Conservation (phyloP, 2,113 vertebrate genomes). For the Polypterus senegalus region DNA sequence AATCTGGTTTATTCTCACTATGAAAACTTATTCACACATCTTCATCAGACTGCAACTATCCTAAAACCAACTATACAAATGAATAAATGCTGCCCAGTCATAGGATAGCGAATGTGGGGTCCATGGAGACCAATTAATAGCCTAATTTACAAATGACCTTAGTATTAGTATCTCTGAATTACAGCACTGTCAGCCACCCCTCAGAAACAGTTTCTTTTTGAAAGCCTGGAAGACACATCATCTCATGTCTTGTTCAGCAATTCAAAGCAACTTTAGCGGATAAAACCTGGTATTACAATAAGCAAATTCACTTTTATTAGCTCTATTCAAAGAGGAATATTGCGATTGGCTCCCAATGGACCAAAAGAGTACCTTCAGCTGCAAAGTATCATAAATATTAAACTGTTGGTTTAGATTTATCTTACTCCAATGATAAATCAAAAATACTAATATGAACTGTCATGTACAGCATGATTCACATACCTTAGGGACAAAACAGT, state of each 20-base stretch:
- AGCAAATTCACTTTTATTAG: not conserved
- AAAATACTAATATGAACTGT: conserved; percentile 30
- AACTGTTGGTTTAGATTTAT: conserved; percentile 33
- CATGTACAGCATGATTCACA: conserved; percentile 29
- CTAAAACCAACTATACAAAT: conserved; percentile 18
- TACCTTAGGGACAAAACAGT: conserved; percentile 19
- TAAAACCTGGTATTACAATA: not conserved
- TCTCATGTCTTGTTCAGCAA: not conserved
- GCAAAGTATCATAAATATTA: conserved; percentile 38
- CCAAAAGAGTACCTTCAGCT: conserved; percentile 17
- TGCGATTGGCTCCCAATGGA: not conserved
- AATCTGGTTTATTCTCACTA: conserved; percentile 38
- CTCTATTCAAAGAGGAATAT: not conserved
- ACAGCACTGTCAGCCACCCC: not conserved
- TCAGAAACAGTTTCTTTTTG: not conserved
- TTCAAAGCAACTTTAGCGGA: not conserved
- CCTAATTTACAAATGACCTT: conserved; percentile 37
- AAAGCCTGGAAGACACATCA: not conserved
- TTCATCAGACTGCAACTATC: conserved; percentile 24
- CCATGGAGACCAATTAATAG: conserved; percentile 49
- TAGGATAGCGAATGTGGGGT: conserved; percentile 18
- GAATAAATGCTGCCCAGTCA: conserved; percentile 16
- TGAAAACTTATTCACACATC: conserved; percentile 31
- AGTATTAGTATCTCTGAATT: conserved; percentile 16
- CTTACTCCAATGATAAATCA: conserved; percentile 33